Conservation (phyloP, 92 coral and sea anemone species). For the Parazoanthus darwini region DNA sequence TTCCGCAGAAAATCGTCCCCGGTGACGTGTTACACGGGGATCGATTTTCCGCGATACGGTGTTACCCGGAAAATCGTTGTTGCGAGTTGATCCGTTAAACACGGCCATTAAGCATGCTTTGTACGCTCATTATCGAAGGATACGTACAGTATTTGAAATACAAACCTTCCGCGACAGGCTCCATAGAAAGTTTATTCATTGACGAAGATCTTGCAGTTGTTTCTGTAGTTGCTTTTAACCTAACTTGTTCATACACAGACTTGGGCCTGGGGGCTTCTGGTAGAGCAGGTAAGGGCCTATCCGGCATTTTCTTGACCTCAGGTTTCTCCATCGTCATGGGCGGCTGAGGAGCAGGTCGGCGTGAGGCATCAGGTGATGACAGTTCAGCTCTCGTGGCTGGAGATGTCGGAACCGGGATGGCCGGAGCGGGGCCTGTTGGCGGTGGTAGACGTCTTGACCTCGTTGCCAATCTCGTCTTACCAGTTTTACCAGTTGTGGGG, state of each 20-base stretch:
- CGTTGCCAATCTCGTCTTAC: constrained; percentile 66
- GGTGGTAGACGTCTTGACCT: constrained; percentile 45
- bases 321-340: not conserved
- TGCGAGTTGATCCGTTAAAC: too few species aligned
- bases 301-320: not conserved
- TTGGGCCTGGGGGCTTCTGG: constrained; percentile 40
- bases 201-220: constrained; percentile 17
- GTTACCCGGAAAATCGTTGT: too few species aligned
- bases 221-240: constrained; percentile 18
- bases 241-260: constrained; percentile 25
- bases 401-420: not conserved
- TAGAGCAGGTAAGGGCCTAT: constrained; percentile 17
- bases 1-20: too few species aligned
- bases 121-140: not conserved
- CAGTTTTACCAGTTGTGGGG: constrained; percentile 43
- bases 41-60: too few species aligned
- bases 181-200: not conserved
- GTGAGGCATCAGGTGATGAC: constrained; percentile 27
- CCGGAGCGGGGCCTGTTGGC: constrained; percentile 9
- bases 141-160: not conserved
- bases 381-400: constrained; percentile 16
- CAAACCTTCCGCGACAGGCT: constrained; percentile 2
- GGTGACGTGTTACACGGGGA: too few species aligned
- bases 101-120: too few species aligned
- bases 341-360: constrained; percentile 33